A percentile compares a stretch with the other conserved stretches of the same genome.
phyloP scores from a whole-genome alignment of 2,888 invertebrate genomes.

The Trichogramma dendrolimi region DNA sequence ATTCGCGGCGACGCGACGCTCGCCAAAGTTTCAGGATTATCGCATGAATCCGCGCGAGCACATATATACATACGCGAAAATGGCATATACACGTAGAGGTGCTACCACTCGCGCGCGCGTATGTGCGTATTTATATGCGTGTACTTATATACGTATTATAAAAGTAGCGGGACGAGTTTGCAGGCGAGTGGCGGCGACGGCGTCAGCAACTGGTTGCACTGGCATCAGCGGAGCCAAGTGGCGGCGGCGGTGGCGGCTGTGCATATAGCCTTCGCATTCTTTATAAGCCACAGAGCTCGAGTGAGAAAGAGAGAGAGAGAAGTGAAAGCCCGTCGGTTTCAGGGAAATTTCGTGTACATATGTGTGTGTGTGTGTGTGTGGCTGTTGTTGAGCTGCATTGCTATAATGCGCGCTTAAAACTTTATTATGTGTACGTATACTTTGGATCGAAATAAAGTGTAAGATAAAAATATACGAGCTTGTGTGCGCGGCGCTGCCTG shows the following conservation, averaged over 20 bases:
- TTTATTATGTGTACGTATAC: no score
- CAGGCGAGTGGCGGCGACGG: not conserved
- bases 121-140: not conserved
- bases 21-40: no score
- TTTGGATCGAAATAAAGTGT: no score
- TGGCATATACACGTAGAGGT: not conserved
- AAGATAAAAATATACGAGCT: no score
- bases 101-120: not conserved
- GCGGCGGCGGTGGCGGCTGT: conserved; percentile 4
- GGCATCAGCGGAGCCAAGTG: not conserved
- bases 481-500: no score
- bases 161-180: no score
- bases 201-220: not conserved
- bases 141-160: not conserved
- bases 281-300: conserved; percentile 26
- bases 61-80: no score
- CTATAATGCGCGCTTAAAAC: no score
- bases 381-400: no score
- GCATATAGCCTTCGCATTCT: conserved; percentile 47
- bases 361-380: no score
- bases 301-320: conserved; percentile 32
- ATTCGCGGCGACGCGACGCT: no score
- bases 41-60: no score
- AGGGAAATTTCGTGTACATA: conserved; percentile 44
- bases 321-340: conserved; percentile 48